These are phyloP conservation scores for Nomada ruficornis DNA, from an alignment of 2,888 invertebrate species.

Conservation along the genomic window DNA sequence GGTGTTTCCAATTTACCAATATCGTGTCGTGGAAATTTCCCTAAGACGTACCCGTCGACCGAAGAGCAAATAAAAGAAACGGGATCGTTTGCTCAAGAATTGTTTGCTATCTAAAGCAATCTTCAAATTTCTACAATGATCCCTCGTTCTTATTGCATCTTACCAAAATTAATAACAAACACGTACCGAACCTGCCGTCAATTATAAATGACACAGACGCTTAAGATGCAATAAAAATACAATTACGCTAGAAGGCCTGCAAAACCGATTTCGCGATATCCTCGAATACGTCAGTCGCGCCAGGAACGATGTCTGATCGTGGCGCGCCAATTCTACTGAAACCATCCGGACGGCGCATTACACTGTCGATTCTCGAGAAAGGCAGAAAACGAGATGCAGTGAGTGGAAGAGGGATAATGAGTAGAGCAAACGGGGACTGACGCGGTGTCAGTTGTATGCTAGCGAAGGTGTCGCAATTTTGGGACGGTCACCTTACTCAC, in stretches of 20 bases:
- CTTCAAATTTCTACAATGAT: background rate
- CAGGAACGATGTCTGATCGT: slow-evolving; percentile 43
- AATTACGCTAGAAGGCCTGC: background rate
- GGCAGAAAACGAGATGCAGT: background rate
- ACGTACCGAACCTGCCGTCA: background rate
- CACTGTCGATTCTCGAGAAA: background rate
- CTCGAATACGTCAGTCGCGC: slow-evolving; percentile 25
- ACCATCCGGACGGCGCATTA: slow-evolving; percentile 30
- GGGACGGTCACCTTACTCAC: slow-evolving; percentile 64
- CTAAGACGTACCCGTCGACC: too few relatives aligned
- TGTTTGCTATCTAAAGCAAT: background rate
- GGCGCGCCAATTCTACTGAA: slow-evolving; percentile 40
- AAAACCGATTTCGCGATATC: slow-evolving; percentile 36
- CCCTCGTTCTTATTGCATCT: too few relatives aligned
- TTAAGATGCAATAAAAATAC: background rate
- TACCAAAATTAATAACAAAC: background rate
- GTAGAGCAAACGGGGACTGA: slow-evolving; percentile 8
- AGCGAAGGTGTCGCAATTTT: slow-evolving; percentile 56
- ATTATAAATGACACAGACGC: slow-evolving; percentile 19
- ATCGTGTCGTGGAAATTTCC: too few relatives aligned
- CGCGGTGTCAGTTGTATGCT: slow-evolving; percentile 31
- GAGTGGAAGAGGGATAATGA: background rate
- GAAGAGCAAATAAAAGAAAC: too few relatives aligned
- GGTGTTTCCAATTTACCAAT: background rate
- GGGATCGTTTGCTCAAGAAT: too few relatives aligned